These are phyloP conservation scores for Clamator glandarius DNA, from an alignment of 2,797 vertebrate species.

Conservation along the genomic window DNA sequence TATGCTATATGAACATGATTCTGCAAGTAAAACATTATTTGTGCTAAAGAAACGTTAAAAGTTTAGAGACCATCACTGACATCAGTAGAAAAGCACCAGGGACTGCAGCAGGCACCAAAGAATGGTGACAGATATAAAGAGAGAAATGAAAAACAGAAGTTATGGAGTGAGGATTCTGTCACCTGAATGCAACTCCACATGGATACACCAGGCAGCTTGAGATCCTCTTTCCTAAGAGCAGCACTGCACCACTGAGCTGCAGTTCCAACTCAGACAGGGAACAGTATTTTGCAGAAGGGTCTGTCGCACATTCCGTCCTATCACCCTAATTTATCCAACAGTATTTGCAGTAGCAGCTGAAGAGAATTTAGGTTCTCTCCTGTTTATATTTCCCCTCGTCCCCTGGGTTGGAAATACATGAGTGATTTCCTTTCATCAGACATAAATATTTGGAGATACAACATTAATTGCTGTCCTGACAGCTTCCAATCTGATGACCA, in stretches of 20 bases:
- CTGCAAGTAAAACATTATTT: neutral
- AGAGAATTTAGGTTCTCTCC: slow-evolving; percentile 2
- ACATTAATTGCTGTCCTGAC: neutral
- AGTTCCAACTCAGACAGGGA: neutral
- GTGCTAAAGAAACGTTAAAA: neutral
- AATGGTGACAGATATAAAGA: neutral
- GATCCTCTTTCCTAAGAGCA: neutral
- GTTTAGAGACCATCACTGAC: neutral
- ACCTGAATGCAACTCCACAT: neutral
- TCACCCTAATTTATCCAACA: neutral
- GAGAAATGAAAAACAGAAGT: neutral
- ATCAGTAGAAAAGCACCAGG: neutral
- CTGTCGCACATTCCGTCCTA: neutral
- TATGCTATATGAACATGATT: neutral
- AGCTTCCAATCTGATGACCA: slow-evolving; percentile 11
- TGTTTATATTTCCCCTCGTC: neutral
- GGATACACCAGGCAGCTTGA: neutral
- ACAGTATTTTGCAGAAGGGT: neutral
- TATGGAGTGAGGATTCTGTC: neutral
- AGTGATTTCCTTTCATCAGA: neutral
- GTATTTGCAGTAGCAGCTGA: neutral
- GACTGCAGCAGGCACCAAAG: neutral
- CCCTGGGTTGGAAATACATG: neutral
- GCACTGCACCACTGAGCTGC: neutral
- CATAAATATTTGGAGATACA: neutral